Evolutionary conservation across 2,113 vertebrate genomes (phyloP).

Genomic region (Eudorcas thomsonii): DNA sequence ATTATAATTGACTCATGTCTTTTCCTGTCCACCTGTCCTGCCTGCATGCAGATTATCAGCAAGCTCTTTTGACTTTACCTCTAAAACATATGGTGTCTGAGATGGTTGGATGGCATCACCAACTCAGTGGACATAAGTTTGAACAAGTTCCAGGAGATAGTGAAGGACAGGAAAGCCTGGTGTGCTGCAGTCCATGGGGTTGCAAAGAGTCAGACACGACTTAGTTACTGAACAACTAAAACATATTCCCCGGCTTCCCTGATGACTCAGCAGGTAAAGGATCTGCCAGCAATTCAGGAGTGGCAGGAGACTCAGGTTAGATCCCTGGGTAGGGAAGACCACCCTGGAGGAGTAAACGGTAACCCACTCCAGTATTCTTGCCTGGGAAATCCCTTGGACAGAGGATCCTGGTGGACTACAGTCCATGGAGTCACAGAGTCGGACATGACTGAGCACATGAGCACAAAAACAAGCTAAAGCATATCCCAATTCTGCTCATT

Average conservation of each 20-base stretch:
- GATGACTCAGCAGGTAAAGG: not conserved
- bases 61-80: not conserved
- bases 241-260: not conserved
- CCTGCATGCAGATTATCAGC: not conserved
- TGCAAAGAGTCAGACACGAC: not conserved
- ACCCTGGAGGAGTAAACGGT: not conserved
- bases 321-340: not conserved
- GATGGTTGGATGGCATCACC: not conserved
- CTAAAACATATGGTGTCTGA: not conserved
- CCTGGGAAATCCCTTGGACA: not conserved
- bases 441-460: not conserved
- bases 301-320: not conserved
- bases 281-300: not conserved
- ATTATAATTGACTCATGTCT: not conserved
- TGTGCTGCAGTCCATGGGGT: not conserved
- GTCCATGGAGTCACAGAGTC: not conserved
- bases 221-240: not conserved
- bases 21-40: not conserved
- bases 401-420: not conserved
- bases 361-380: not conserved
- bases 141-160: not conserved
- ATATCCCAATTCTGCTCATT: not conserved
- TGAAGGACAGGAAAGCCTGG: not conserved
- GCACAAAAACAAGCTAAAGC: not conserved
- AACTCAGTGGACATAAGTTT: not conserved